A percentile compares a stretch with the other conserved stretches of the same genome.
These are phyloP conservation scores for Theretra japonica DNA, from an alignment of 2,888 invertebrate species.

Conservation along the genomic window DNA sequence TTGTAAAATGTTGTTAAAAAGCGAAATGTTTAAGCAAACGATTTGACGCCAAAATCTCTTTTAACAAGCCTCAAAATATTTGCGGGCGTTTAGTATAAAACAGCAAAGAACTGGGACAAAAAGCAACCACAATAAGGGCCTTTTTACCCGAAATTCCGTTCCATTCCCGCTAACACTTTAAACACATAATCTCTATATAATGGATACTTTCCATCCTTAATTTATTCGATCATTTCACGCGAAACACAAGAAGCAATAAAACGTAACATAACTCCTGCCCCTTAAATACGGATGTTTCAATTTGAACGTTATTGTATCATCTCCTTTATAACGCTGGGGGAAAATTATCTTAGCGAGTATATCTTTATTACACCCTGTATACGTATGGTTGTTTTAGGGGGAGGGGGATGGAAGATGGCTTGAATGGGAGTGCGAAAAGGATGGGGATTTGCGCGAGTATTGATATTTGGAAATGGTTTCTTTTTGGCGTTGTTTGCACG, in stretches of 20 bases:
- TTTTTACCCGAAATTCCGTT: background rate
- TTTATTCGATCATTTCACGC: conserved; percentile 25
- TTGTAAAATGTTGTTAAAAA: too few relatives aligned
- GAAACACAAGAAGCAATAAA: conserved; percentile 27
- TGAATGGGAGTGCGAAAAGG: background rate
- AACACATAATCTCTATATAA: conserved; percentile 17
- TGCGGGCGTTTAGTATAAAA: background rate
- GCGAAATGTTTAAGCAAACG: too few relatives aligned
- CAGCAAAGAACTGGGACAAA: background rate
- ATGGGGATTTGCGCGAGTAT: background rate
- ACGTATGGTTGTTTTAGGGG: conserved; percentile 7
- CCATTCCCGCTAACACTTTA: background rate
- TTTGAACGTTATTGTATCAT: conserved; percentile 27
- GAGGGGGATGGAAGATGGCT: background rate
- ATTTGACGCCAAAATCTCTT: too few relatives aligned
- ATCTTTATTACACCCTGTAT: conserved; percentile 24
- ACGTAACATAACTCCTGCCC: conserved; percentile 35
- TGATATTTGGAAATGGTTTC: conserved; percentile 5
- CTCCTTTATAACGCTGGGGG: conserved; percentile 25
- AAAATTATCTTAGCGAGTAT: conserved; percentile 19
- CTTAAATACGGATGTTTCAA: conserved; percentile 35
- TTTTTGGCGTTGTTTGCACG: background rate
- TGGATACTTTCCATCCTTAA: background rate
- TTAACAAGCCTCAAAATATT: too few relatives aligned
- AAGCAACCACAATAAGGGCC: background rate